These are phyloP conservation scores for Dendrophyllia cribrosa DNA, from an alignment of 64 coral and sea anemone species.

Conservation along the genomic window DNA sequence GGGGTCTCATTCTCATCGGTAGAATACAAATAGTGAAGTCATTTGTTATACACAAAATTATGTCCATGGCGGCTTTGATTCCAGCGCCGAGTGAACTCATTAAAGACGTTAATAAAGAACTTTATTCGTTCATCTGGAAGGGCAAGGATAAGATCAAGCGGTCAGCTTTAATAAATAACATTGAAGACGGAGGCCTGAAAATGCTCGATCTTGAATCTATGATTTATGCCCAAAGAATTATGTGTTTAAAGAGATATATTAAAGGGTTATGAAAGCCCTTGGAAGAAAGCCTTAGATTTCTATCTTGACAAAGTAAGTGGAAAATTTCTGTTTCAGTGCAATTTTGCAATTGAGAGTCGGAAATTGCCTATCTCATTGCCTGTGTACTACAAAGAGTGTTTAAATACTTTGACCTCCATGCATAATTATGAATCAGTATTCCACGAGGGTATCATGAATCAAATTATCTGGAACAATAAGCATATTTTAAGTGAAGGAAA, in stretches of 20 bases:
- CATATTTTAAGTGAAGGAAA: constrained; percentile 12
- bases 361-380: constrained; percentile 2
- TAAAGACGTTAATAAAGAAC: too few relatives aligned
- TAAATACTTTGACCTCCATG: background rate
- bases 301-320: constrained; percentile 38
- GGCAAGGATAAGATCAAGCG: too few relatives aligned
- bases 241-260: constrained; percentile 17
- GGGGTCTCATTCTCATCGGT: too few relatives aligned
- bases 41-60: too few relatives aligned
- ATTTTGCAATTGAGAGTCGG: background rate
- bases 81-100: too few relatives aligned
- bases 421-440: background rate
- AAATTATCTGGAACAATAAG: constrained; percentile 40
- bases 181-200: constrained; percentile 2
- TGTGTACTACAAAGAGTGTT: constrained; percentile 36
- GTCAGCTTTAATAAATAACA: background rate
- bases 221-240: constrained; percentile 17
- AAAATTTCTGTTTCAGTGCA: constrained; percentile 33
- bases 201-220: constrained; percentile 35
- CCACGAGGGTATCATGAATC: constrained; percentile 23
- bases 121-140: too few relatives aligned
- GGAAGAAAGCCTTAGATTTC: constrained; percentile 17
- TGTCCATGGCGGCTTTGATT: too few relatives aligned
- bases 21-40: too few relatives aligned
- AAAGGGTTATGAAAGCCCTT: background rate